phyloP scores from a whole-genome alignment of 2,113 vertebrate species.

The Polypterus senegalus region DNA sequence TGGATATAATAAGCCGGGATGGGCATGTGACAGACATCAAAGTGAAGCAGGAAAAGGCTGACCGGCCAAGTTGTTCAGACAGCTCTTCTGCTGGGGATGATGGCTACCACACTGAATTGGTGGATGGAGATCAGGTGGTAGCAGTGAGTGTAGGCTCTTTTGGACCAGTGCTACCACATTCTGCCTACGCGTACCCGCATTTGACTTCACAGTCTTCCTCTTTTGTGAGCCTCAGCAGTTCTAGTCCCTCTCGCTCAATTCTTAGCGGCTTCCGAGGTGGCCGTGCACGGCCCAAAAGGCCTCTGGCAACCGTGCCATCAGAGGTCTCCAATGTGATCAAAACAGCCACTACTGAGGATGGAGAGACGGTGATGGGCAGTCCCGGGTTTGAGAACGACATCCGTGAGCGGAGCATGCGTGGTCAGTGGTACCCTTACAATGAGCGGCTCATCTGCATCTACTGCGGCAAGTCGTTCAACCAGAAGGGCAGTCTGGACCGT shows the following conservation, averaged over 20 bases:
- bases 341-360: slow-evolving; percentile 30
- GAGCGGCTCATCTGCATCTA: slow-evolving; percentile 94
- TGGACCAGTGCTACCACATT: slow-evolving; percentile 73
- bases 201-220: slow-evolving; percentile 50
- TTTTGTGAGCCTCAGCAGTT: slow-evolving; percentile 73
- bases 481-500: slow-evolving; percentile 94
- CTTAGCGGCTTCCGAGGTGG: slow-evolving; percentile 82
- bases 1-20: slow-evolving; percentile 74
- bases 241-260: slow-evolving; percentile 82
- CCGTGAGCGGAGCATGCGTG: slow-evolving; percentile 69
- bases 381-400: slow-evolving; percentile 65
- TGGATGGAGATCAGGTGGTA: slow-evolving; percentile 90
- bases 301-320: slow-evolving; percentile 34
- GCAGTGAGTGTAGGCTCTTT: slow-evolving; percentile 87
- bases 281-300: slow-evolving; percentile 72
- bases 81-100: slow-evolving; percentile 92
- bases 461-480: slow-evolving; percentile 97
- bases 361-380: slow-evolving; percentile 35
- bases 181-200: slow-evolving; percentile 71
- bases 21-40: slow-evolving; percentile 83
- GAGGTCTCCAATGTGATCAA: slow-evolving; percentile 35
- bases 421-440: slow-evolving; percentile 89
- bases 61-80: slow-evolving; percentile 84
- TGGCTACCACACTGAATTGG: slow-evolving; percentile 89
- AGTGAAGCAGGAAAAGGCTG: slow-evolving; percentile 83